Percentiles rank a stretch among this genome's conserved stretches.
Conservation (phyloP, 2,113 vertebrate genomes). For the Lycaon pictus region DNA sequence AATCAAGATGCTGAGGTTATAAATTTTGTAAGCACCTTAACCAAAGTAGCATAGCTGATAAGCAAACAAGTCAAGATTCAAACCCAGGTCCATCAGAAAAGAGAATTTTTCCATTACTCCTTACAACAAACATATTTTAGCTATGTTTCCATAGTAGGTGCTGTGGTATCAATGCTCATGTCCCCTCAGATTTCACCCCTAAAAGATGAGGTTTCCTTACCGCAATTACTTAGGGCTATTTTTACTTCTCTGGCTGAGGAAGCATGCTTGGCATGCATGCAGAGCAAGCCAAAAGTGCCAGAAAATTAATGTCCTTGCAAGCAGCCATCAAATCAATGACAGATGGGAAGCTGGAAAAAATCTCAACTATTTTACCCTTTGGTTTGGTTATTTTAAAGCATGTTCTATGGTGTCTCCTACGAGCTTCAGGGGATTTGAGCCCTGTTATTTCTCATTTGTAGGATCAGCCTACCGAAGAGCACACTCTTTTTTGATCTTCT, state of each 20-base stretch:
- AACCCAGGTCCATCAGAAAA: background rate
- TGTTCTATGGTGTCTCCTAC: background rate
- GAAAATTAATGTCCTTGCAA: slow-evolving; percentile 11
- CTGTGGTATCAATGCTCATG: background rate
- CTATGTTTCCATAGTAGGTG: background rate
- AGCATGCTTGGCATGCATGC: background rate
- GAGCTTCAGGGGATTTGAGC: background rate
- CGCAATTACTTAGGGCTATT: background rate
- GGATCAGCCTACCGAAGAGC: background rate
- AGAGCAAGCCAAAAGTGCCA: background rate
- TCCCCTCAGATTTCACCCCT: background rate
- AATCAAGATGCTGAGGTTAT: background rate
- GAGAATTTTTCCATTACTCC: background rate
- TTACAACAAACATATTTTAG: background rate
- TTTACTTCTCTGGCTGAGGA: slow-evolving; percentile 23
- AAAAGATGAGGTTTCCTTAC: background rate
- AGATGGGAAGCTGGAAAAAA: background rate
- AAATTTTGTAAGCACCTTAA: background rate
- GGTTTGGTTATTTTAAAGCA: background rate
- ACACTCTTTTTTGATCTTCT: background rate
- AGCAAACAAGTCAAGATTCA: background rate
- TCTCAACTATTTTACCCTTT: background rate
- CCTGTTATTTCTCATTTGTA: background rate
- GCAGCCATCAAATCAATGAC: slow-evolving; percentile 15
- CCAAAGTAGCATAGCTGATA: background rate